phyloP scores from a whole-genome alignment of 2,113 vertebrate genomes.

The Ahaetulla prasina region DNA sequence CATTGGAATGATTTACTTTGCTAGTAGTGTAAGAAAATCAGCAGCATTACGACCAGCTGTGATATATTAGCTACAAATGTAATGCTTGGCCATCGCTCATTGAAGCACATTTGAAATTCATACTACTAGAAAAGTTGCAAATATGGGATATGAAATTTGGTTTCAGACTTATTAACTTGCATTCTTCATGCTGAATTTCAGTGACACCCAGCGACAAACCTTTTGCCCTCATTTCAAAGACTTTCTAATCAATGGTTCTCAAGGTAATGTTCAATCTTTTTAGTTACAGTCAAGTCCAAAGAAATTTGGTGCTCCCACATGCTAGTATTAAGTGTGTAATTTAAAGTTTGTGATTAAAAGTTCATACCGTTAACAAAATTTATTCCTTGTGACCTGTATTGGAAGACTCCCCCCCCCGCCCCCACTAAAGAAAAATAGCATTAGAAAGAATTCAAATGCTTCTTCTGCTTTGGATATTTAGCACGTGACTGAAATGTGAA shows the following conservation, averaged over 20 bases:
- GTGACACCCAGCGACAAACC: conserved; percentile 1
- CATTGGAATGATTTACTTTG: not conserved
- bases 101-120: not conserved
- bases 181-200: conserved; percentile 19
- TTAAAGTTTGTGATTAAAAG: conserved; percentile 4
- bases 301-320: not conserved
- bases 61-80: not conserved
- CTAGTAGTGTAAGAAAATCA: not conserved
- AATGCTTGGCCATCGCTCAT: not conserved
- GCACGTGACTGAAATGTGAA: not conserved
- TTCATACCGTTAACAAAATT: not conserved
- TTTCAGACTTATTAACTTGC: conserved; percentile 8
- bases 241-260: conserved; percentile 32
- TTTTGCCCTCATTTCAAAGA: conserved; percentile 14
- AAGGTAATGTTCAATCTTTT: conserved; percentile 11
- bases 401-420: not conserved
- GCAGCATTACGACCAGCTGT: not conserved
- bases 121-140: not conserved
- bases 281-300: conserved; percentile 1
- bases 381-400: not conserved
- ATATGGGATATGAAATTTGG: not conserved
- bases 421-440: not conserved
- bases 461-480: not conserved
- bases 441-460: not conserved
- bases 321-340: not conserved